phyloP scores from a whole-genome alignment of 92 coral and sea anemone genomes.

The Siderastrea siderea region DNA sequence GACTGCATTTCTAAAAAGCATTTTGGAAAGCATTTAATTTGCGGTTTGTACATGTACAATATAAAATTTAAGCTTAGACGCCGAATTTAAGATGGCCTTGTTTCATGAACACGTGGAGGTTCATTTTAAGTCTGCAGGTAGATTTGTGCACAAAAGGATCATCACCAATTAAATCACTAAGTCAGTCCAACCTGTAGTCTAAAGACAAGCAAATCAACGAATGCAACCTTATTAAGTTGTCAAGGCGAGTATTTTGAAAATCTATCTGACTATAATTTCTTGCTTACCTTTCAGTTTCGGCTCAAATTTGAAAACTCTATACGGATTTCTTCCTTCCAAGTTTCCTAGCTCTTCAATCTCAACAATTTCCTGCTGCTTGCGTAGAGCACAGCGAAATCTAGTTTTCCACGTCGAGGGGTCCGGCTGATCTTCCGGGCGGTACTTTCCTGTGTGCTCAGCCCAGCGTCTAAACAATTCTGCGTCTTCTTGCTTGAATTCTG shows the following conservation, averaged over 20 bases:
- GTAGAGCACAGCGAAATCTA: slow-evolving; percentile 61
- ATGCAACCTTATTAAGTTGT: background rate
- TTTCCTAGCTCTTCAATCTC: slow-evolving; percentile 28
- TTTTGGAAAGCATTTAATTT: no score
- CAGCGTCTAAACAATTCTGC: slow-evolving; percentile 52
- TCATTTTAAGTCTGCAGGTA: background rate
- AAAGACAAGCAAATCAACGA: background rate
- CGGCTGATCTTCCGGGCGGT: slow-evolving; percentile 37
- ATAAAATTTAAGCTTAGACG: background rate
- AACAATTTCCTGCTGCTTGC: slow-evolving; percentile 42
- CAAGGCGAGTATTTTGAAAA: background rate
- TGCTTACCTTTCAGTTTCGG: slow-evolving; percentile 53
- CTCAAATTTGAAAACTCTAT: slow-evolving; percentile 51
- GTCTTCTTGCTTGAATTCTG: slow-evolving; percentile 36
- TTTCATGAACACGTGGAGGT: slow-evolving; percentile 10
- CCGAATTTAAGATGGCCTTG: background rate
- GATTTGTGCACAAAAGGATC: background rate
- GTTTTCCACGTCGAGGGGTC: slow-evolving; percentile 61
- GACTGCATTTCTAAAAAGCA: no score
- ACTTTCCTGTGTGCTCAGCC: slow-evolving; percentile 34
- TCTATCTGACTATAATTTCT: background rate
- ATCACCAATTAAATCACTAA: background rate
- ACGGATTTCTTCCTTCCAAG: slow-evolving; percentile 37
- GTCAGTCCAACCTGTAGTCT: background rate
- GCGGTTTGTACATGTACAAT: background rate